Evolutionary conservation across 64 coral and sea anemone species (phyloP).

Genomic region (Dendrophyllia cribrosa): DNA sequence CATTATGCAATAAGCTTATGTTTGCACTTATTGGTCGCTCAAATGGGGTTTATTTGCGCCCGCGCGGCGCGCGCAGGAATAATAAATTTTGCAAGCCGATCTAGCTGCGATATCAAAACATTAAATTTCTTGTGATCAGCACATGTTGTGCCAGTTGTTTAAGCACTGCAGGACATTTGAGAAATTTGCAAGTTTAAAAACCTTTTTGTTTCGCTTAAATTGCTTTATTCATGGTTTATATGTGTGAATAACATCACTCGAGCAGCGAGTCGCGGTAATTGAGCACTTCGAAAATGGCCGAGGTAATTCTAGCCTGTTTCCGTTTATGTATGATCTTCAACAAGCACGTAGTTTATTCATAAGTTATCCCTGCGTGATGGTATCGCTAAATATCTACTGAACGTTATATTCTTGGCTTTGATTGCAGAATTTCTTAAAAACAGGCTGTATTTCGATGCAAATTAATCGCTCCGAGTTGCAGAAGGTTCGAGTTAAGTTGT

Average conservation of each 20-base stretch:
- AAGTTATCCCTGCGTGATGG: not conserved
- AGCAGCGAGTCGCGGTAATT: not conserved
- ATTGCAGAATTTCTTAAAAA: conserved; percentile 45
- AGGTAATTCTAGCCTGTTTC: conserved; percentile 41
- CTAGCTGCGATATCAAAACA: conserved; percentile 36
- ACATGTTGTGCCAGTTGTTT: not conserved
- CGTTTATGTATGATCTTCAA: not conserved
- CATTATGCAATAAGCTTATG: conserved; percentile 40
- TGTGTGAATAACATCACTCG: not conserved
- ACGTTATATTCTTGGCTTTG: not conserved
- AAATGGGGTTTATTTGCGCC: not conserved
- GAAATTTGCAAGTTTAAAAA: conserved; percentile 34
- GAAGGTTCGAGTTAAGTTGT: conserved; percentile 93
- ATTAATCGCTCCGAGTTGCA: conserved; percentile 84
- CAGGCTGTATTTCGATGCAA: conserved; percentile 94
- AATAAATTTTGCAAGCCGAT: too few relatives aligned
- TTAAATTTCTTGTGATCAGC: not conserved
- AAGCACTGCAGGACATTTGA: conserved; percentile 12
- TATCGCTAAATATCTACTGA: not conserved
- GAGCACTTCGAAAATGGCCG: conserved; percentile 24
- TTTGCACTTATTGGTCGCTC: too few relatives aligned
- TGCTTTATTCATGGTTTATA: not conserved
- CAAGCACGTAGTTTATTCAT: not conserved
- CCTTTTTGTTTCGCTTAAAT: conserved; percentile 8
- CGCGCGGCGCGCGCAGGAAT: not conserved